Evolutionary conservation across 35 echinoderm and acorn worm genomes (phyloP).

Genomic region (Strongylocentrotus purpuratus): DNA sequence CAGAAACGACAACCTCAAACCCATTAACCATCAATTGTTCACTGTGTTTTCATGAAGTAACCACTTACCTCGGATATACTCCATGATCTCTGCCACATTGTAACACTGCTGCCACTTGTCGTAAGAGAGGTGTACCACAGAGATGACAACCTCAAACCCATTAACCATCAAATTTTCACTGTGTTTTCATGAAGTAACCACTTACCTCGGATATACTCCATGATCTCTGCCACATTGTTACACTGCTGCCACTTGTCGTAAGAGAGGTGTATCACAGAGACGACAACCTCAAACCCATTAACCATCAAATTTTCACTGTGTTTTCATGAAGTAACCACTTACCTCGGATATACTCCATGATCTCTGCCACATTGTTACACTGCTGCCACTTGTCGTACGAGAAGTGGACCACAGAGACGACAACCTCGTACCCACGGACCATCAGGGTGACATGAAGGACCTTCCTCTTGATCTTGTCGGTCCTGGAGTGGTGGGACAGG

Average conservation of each 20-base stretch:
- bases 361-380: slow-evolving; percentile 76
- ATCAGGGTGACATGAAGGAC: slow-evolving; percentile 63
- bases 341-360: slow-evolving; percentile 67
- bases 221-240: too few species aligned
- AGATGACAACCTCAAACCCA: slow-evolving; percentile 16
- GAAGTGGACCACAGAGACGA: slow-evolving; percentile 64
- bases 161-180: not conserved
- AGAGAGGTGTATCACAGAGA: too few species aligned
- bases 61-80: slow-evolving; percentile 56
- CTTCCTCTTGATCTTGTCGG: slow-evolving; percentile 63
- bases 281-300: too few species aligned
- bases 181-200: too few species aligned
- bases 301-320: too few species aligned
- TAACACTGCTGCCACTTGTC: slow-evolving; percentile 75
- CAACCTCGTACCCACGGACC: not conserved
- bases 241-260: too few species aligned
- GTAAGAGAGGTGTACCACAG: slow-evolving; percentile 73
- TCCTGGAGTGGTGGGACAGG: slow-evolving; percentile 55
- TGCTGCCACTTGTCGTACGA: slow-evolving; percentile 79
- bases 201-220: too few species aligned
- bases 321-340: not conserved
- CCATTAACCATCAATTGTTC: too few species aligned
- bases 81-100: slow-evolving; percentile 75
- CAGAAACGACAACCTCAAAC: too few species aligned
- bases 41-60: too few species aligned